A percentile compares a stretch with the other conserved stretches of the same genome.
phyloP scores from a whole-genome alignment of 2,888 invertebrate species.

The Drosophila lacicola region DNA sequence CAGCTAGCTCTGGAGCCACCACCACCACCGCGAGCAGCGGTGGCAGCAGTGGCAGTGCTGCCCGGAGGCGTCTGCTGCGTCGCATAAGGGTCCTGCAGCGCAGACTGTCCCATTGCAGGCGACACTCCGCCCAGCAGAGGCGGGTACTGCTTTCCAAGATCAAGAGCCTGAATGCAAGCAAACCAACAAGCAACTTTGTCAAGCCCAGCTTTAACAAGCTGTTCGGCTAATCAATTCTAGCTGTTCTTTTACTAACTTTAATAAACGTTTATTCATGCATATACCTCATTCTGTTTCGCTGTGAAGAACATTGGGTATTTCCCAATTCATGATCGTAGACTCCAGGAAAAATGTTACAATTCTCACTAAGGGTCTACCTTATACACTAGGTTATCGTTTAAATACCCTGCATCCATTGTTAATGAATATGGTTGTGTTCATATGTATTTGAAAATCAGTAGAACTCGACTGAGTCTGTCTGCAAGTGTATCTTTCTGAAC shows the following conservation, averaged over 20 bases:
- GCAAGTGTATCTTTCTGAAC: too few relatives aligned
- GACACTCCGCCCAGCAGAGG: neutral
- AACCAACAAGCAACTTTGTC: too few relatives aligned
- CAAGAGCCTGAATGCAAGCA: neutral
- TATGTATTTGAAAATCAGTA: too few relatives aligned
- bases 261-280: conserved; percentile 22
- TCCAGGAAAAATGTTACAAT: too few relatives aligned
- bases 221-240: conserved; percentile 13
- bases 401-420: too few relatives aligned
- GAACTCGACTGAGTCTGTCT: too few relatives aligned
- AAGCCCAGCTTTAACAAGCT: conserved; percentile 5
- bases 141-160: conserved; percentile 1
- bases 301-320: neutral
- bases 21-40: neutral
- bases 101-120: neutral
- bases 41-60: neutral
- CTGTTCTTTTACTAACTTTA: neutral
- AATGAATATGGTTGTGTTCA: too few relatives aligned
- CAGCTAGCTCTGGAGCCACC: neutral
- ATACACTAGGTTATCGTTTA: too few relatives aligned
- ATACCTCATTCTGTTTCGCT: neutral
- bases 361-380: too few relatives aligned
- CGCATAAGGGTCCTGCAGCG: conserved; percentile 3
- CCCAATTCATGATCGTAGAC: too few relatives aligned
- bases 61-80: conserved; percentile 6